These are phyloP conservation scores for Patella pellucida DNA, from an alignment of 2,888 invertebrate species.

Conservation along the genomic window DNA sequence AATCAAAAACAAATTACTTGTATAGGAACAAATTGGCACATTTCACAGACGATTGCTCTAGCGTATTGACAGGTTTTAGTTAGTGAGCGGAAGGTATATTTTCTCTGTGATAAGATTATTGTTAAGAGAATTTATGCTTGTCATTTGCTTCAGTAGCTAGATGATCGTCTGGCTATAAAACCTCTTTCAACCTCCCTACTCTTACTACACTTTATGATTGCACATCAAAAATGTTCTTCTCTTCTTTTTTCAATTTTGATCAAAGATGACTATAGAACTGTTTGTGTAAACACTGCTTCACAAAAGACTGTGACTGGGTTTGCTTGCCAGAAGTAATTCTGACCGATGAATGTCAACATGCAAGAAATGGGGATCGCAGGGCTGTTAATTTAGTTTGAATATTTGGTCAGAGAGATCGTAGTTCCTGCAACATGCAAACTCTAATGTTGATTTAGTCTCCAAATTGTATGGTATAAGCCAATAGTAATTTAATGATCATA, in stretches of 20 bases:
- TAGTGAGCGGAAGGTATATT: background rate
- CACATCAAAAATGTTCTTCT: too few relatives aligned
- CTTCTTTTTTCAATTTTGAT: background rate
- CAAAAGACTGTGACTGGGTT: background rate
- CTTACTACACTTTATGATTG: too few relatives aligned
- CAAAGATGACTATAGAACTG: slow-evolving; percentile 6
- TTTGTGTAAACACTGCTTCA: slow-evolving; percentile 9
- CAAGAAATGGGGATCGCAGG: slow-evolving; percentile 13
- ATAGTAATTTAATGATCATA: slow-evolving; percentile 17
- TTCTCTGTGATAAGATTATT: background rate
- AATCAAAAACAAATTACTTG: slow-evolving; percentile 6
- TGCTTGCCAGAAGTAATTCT: background rate
- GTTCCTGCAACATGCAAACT: background rate
- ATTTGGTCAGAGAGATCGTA: slow-evolving; percentile 18
- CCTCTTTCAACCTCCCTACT: too few relatives aligned
- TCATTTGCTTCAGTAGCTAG: slow-evolving; percentile 5
- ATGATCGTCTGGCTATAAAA: background rate
- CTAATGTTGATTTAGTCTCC: slow-evolving; percentile 9
- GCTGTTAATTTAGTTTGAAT: slow-evolving; percentile 16
- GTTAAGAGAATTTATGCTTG: background rate
- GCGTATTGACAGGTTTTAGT: background rate
- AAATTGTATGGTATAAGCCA: slow-evolving; percentile 7
- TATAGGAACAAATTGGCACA: slow-evolving; percentile 11
- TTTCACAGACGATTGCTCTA: slow-evolving; percentile 8
- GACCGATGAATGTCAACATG: slow-evolving; percentile 7